Evolutionary conservation across 2,888 invertebrate species (phyloP), one percentile per base, ranked within the genome.

Genomic region (Plebejus melissa): DNA sequence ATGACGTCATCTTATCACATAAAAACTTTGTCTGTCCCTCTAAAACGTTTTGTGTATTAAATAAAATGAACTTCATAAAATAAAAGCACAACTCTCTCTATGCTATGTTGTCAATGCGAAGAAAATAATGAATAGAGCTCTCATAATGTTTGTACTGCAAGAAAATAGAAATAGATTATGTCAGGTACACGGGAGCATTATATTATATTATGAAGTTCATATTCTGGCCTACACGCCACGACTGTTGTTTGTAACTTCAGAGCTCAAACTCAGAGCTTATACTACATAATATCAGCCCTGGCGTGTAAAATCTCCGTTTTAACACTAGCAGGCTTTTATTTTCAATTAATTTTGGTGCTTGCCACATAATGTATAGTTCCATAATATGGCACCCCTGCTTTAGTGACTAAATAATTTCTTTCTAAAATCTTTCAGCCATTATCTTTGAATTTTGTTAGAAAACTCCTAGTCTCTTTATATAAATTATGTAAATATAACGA

Each of bases 261-360:
- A 41, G 7, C 41, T 41, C 9, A 41, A 41, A 41, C 41, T 41
- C 46, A 11, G 46, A 46, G 46, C 46, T 46, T 9, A 46, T 9
- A 46, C 46, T 46, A 9, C 46, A 2, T 9, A 9, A 46, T 46
- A 46, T 46, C 46, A 54, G 54, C 54, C 54, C 54, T 58, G 58
- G 58, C n/a, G 22, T 22, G 58, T n/a, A 58, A 13, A 4, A 16
- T 58, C n/a, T 58, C 58, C 6, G 58, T 58, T 58, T 58, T 58
- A 57, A 57, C 57, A 16, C n/a, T n/a, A 57, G 57, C 57, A 7
- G 57, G 57, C 57, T 57, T 57, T 57, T 7, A 6, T 57, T 57
- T 57, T 57, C 57, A n/a, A 58, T 58, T 58, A 58, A 58, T 58
- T 22, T 58, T 58, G 58, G 58, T 58, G 58, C 58, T 58, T 16